Base-by-base conservation (phyloP, 2,797 vertebrate genomes). In the Parauchenoglanis punctatus region DNA sequence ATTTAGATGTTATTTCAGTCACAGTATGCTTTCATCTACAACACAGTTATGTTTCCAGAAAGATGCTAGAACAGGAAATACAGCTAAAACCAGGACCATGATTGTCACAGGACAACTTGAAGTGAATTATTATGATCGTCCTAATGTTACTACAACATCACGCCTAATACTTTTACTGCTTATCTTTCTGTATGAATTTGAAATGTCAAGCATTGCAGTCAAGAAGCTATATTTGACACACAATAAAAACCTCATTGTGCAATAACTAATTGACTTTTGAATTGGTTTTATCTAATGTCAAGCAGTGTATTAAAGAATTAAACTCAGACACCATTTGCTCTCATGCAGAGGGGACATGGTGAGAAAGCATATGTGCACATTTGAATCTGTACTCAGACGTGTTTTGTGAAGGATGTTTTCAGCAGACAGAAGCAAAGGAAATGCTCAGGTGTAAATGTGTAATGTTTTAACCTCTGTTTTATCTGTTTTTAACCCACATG, bases 241-340 rank as follows among this genome's bases (percentile, higher is more conserved):
- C 59, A 82, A 73, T 85, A 76, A 88, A 85, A 76, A 65, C 58
- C 68, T 67, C 59, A 77, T 83, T 86, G 87, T 88, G 87, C 49
- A 49, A 52, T 86, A 83, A 67, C 59, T 87, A 90, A 90, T 88
- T 88, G 86, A 68, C 17, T 88, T 87, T 76, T 83, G 84, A 87
- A 89, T 86, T 83, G 63, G 76, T 83, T 81, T 91, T 68, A 20
- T 82, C 68, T 88, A 88, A 89, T 88, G 86, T 91, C 89, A 91
- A 87, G 88, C 52, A 52, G 65, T 87, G 88, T 86, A 90, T 90
- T 90, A 88, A 88, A 78, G 76, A 90, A 84, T 68, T 76, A 86
- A 56, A 87, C 63, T 77, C 68, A 72, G 75, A 54, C 59, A 87
- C 68, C 75, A 87, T 85, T 84, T 87, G 49, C 49, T 70, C 68